Conservation (phyloP, 2,888 invertebrate species). For the Argyresthia albistria region DNA sequence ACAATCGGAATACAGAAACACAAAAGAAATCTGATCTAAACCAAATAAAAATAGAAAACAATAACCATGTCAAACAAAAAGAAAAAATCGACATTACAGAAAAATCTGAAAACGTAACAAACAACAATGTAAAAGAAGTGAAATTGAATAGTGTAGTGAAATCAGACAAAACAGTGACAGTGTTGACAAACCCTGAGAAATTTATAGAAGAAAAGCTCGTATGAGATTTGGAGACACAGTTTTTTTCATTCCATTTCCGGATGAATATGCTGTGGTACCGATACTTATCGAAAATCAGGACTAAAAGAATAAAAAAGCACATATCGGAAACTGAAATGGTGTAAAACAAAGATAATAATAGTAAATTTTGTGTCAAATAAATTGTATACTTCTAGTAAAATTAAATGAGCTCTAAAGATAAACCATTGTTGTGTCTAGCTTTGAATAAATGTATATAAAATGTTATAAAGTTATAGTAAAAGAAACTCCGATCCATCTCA, state of each 20-base stretch:
- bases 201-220: conserved; percentile 65
- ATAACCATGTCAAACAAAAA: conserved; percentile 32
- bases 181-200: conserved; percentile 44
- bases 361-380: conserved; percentile 38
- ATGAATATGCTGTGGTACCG: conserved; percentile 31
- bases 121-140: conserved; percentile 29
- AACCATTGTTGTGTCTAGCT: conserved; percentile 4
- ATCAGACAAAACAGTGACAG: conserved; percentile 27
- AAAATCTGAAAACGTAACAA: conserved; percentile 41
- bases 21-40: conserved; percentile 44
- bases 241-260: conserved; percentile 36
- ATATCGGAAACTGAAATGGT: conserved; percentile 39
- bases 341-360: conserved; percentile 20
- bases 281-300: conserved; percentile 19
- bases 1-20: conserved; percentile 14
- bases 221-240: conserved; percentile 46
- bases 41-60: conserved; percentile 33
- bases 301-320: conserved; percentile 20
- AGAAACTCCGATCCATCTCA: conserved; percentile 6
- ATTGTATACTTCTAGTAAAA: conserved; percentile 11
- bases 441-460: background rate
- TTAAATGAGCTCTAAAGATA: conserved; percentile 16
- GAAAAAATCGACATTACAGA: conserved; percentile 21
- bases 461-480: background rate
- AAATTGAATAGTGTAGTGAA: conserved; percentile 27